Evolutionary conservation across 2,888 invertebrate genomes (phyloP).

Genomic region (Cotesia congregata): DNA sequence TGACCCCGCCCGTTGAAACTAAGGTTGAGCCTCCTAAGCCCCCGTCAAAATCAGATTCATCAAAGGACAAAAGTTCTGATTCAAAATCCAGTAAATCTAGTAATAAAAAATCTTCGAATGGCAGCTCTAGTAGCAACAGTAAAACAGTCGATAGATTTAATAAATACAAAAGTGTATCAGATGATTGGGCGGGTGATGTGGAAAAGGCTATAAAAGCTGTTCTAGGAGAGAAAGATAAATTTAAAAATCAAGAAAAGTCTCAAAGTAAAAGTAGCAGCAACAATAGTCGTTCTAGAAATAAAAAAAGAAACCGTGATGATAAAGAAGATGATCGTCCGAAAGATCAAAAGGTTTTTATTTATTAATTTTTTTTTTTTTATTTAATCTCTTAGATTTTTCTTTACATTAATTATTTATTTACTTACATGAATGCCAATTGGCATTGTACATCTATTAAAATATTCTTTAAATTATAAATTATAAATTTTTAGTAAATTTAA

Average conservation of each 20-base stretch:
- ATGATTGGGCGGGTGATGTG: slow-evolving; percentile 85
- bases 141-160: slow-evolving; percentile 69
- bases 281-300: slow-evolving; percentile 52
- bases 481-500: no score
- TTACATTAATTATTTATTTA: neutral
- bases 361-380: slow-evolving; percentile 24
- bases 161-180: slow-evolving; percentile 72
- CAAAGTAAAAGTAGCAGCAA: slow-evolving; percentile 55
- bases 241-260: slow-evolving; percentile 60
- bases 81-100: slow-evolving; percentile 61
- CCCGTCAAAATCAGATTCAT: slow-evolving; percentile 66
- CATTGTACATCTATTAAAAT: no score
- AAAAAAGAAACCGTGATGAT: slow-evolving; percentile 64
- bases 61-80: slow-evolving; percentile 63
- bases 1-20: slow-evolving; percentile 70
- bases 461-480: no score
- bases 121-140: slow-evolving; percentile 49
- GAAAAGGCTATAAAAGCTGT: slow-evolving; percentile 85
- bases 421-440: no score
- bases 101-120: slow-evolving; percentile 42
- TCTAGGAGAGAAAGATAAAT: slow-evolving; percentile 74
- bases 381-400: slow-evolving; percentile 17
- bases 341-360: slow-evolving; percentile 61
- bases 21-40: slow-evolving; percentile 48
- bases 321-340: slow-evolving; percentile 73